A percentile compares a stretch with the other conserved stretches of the same genome.
These are phyloP conservation scores for Steatocranus sp. DNA, from an alignment of 2,797 vertebrate genomes.

Conservation along the genomic window DNA sequence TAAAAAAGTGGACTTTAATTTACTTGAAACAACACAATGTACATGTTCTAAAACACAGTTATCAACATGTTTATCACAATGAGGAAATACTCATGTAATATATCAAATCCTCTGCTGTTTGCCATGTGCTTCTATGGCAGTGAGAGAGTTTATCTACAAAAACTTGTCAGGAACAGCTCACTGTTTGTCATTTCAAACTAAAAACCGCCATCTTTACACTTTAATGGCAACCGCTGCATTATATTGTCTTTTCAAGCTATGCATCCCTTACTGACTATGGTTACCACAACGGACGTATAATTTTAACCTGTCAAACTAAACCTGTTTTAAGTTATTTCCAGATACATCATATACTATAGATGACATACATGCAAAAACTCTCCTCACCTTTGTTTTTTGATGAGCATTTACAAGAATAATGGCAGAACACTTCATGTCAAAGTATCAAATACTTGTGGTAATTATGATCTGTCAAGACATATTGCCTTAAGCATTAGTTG, in stretches of 20 bases:
- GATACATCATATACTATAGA: not conserved
- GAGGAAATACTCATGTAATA: not conserved
- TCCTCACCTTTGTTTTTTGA: not conserved
- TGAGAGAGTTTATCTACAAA: not conserved
- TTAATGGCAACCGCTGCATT: not conserved
- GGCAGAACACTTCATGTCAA: not conserved
- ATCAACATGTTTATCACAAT: not conserved
- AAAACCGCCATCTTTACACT: not conserved
- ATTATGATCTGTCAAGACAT: not conserved
- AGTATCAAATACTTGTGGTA: not conserved
- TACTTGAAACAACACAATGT: not conserved
- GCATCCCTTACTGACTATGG: not conserved
- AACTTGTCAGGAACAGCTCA: not conserved
- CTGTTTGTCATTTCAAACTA: not conserved
- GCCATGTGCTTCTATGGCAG: not conserved
- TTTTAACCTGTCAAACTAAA: not conserved
- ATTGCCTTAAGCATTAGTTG: not conserved
- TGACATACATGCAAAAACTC: not conserved
- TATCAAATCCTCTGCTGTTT: not conserved
- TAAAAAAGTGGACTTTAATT: not conserved
- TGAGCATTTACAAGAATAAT: not conserved
- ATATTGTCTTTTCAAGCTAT: not conserved
- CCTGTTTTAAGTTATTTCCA: not conserved
- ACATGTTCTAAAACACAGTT: not conserved
- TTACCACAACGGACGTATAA: not conserved